Conservation (phyloP, 2,113 vertebrate genomes). For the Lethenteron reissneri region DNA sequence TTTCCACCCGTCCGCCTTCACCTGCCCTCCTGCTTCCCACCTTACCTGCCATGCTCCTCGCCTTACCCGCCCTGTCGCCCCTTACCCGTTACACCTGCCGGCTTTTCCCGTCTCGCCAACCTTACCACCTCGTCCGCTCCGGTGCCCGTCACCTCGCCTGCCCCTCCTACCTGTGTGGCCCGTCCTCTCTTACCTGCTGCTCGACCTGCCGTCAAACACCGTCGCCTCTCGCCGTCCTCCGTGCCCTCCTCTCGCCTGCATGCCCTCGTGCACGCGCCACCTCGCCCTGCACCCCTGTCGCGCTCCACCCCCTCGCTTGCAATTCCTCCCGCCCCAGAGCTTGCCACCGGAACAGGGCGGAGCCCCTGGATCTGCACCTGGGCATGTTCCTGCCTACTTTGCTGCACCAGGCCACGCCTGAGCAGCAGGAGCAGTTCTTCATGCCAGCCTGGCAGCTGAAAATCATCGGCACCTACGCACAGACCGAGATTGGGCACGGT, state of each 20-base stretch:
- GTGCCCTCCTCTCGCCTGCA: background rate
- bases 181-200: conserved; percentile 11
- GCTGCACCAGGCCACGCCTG: conserved; percentile 74
- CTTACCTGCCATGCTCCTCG: conserved; percentile 11
- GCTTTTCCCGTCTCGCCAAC: background rate
- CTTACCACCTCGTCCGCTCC: background rate
- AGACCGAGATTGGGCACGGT: conserved; percentile 99
- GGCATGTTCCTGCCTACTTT: conserved; percentile 97
- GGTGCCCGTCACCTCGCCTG: background rate
- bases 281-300: conserved; percentile 13
- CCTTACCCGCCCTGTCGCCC: background rate
- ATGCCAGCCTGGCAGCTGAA: conserved; percentile 88
- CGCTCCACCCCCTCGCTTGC: conserved; percentile 8
- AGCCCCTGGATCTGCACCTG: conserved; percentile 82
- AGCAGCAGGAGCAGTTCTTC: conserved; percentile 89
- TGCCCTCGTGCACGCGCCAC: conserved; percentile 7
- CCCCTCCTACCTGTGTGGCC: background rate
- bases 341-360: conserved; percentile 51
- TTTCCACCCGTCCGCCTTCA: conserved; percentile 7
- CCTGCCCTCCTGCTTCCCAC: conserved; percentile 9
- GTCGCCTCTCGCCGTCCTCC: conserved; percentile 12
- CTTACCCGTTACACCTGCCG: background rate
- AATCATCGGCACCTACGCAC: conserved; percentile 96
- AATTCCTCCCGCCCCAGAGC: conserved; percentile 30
- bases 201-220: conserved; percentile 12